phyloP scores from a whole-genome alignment of 2,888 invertebrate species.

The Athalia cordata region DNA sequence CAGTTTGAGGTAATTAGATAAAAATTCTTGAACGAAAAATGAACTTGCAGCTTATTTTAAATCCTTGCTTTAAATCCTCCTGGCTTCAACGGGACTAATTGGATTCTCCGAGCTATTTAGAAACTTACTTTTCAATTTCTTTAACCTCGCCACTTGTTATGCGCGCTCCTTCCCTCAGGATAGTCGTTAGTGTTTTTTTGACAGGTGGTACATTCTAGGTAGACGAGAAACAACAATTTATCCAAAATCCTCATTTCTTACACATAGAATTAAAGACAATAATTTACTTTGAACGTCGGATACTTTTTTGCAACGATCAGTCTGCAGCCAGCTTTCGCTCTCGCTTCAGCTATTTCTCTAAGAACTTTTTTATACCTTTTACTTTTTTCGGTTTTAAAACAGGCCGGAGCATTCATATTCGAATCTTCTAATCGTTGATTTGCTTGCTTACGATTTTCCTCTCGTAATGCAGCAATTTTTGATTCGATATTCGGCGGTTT shows the following conservation, averaged over 20 bases:
- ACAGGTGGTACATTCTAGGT: constrained; percentile 49
- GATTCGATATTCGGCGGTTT: constrained; percentile 46
- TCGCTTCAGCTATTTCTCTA: constrained; percentile 6
- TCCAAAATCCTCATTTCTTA: neutral
- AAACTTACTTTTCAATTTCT: constrained; percentile 52
- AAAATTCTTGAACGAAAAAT: neutral
- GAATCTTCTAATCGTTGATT: constrained; percentile 31
- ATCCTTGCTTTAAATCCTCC: neutral
- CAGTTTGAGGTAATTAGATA: neutral
- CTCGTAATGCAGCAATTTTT: constrained; percentile 48
- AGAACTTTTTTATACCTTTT: constrained; percentile 15
- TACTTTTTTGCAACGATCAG: constrained; percentile 18
- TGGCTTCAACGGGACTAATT: neutral
- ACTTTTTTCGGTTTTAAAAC: constrained; percentile 18
- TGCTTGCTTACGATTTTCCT: constrained; percentile 49
- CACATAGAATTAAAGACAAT: neutral
- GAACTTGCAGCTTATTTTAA: neutral
- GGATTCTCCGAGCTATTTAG: neutral
- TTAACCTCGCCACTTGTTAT: constrained; percentile 52
- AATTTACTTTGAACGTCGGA: constrained; percentile 45
- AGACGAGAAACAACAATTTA: neutral
- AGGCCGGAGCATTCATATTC: constrained; percentile 34
- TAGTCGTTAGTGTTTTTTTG: constrained; percentile 52
- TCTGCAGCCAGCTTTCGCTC: neutral
- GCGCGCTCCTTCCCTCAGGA: constrained; percentile 53